These are phyloP conservation scores for Harpagoxenus sublaevis DNA, from an alignment of 2,888 invertebrate genomes.

Conservation along the genomic window DNA sequence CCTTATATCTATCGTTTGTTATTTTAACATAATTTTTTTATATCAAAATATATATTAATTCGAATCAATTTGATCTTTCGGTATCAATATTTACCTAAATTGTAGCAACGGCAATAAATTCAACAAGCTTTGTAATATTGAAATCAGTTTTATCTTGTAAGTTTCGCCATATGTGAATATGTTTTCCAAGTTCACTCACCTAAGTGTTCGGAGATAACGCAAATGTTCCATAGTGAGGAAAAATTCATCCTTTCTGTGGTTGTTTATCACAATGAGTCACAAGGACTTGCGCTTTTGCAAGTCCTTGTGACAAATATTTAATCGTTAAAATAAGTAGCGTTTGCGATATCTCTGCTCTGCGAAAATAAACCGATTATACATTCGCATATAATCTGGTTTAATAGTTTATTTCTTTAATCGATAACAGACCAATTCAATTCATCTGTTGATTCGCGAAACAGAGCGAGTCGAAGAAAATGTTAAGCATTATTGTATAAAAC, in stretches of 20 bases:
- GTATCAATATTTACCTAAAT: not conserved
- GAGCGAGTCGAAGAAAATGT: slow-evolving; percentile 59
- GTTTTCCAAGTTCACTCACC: slow-evolving; percentile 16
- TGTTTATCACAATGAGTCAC: slow-evolving; percentile 69
- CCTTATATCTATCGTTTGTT: not conserved
- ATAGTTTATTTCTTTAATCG: slow-evolving; percentile 40
- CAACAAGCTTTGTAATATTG: not conserved
- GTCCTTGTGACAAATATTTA: slow-evolving; percentile 53
- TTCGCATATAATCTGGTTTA: not conserved
- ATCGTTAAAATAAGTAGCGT: slow-evolving; percentile 61
- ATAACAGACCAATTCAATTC: slow-evolving; percentile 60
- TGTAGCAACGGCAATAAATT: not conserved
- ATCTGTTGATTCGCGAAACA: slow-evolving; percentile 63
- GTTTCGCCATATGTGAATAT: not conserved
- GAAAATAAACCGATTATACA: not conserved
- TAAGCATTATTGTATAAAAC: slow-evolving; percentile 41
- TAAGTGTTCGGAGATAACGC: slow-evolving; percentile 74
- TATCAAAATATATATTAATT: not conserved
- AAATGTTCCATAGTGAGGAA: slow-evolving; percentile 72
- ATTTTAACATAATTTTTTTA: not conserved
- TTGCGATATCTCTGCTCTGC: slow-evolving; percentile 51
- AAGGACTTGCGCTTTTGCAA: slow-evolving; percentile 68
- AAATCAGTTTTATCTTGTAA: not conserved
- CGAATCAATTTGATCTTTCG: not conserved
- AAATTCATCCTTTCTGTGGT: slow-evolving; percentile 69